Base-by-base conservation (phyloP, 2,797 vertebrate genomes). In the Pangasius macronema region DNA sequence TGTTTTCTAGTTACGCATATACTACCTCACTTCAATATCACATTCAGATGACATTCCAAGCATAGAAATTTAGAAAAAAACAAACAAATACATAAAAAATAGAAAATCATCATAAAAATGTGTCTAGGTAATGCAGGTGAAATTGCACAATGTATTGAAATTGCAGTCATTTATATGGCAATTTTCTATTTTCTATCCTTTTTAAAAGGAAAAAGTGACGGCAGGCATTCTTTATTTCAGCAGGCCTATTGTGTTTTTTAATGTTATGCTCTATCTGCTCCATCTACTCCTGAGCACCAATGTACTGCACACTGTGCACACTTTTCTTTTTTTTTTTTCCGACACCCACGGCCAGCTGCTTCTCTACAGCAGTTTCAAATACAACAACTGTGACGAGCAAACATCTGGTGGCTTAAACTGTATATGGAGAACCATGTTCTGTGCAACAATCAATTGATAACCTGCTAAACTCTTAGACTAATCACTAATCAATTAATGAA, bases 1-100 rank as follows among this genome's bases (percentile, higher is more conserved):
- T 91, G 86, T 82, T 93, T 92, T 93, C 92, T 87, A 92, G 79
- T 89, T 86, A 51, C 55, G 13, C 85, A 70, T 89, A 83, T 81
- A 39, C 87, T n/a, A 76, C 87, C 79, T 72, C 33, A 79, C 46
- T 46, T 70, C 72, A 84, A 85, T 49, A 70, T 89, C 75, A 36
- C 24, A 86, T 67, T 88, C 67, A 67, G 61, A 85, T 57, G 70
- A 59, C 53, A n/a, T n/a, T 83, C 61, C 53, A 73, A 42, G 57
- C 24, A 39, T 85, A 86, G 13, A 76, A 18, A 63, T 22, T 6
- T 13, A 42, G 59, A 46, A 82, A 24, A 75, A 79, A 86, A 20
- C 80, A 83, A 53, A 68, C 18, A 51, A 42, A 82, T 5, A n/a
- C 46, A 61, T 27, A 33, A n/a, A 55, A 81, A 65, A 81, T 42